A percentile compares a stretch with the other conserved stretches of the same genome.
phyloP scores from a whole-genome alignment of 2,888 invertebrate species.

The Sericinus montela region DNA sequence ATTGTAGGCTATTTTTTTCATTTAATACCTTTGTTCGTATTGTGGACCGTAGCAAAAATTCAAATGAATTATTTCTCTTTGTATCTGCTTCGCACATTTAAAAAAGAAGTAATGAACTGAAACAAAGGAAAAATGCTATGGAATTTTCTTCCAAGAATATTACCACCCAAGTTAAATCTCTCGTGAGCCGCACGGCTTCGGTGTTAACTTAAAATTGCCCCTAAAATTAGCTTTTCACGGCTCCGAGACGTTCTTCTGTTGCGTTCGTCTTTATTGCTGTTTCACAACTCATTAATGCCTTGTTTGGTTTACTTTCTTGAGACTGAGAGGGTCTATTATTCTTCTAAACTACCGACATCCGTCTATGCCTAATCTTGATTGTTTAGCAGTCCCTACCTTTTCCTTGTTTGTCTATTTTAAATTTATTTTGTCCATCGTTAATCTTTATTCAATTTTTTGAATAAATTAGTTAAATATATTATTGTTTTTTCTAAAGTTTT shows the following conservation, averaged over 20 bases:
- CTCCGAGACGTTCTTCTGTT: conserved; percentile 11
- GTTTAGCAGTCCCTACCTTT: conserved; percentile 1
- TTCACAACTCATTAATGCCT: conserved; percentile 20
- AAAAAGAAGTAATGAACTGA: not conserved
- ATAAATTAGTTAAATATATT: too few species aligned
- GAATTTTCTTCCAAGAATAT: conserved; percentile 5
- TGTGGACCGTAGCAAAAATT: not conserved
- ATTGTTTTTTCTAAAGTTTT: too few species aligned
- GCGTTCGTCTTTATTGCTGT: conserved; percentile 19
- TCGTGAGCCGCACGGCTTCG: not conserved
- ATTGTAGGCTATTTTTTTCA: too few species aligned
- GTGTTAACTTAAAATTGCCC: conserved; percentile 19
- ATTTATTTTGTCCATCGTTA: too few species aligned
- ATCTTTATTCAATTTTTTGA: too few species aligned
- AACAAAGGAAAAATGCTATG: conserved; percentile 10
- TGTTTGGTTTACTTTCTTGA: conserved; percentile 17
- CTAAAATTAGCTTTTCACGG: conserved; percentile 19
- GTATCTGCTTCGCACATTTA: not conserved
- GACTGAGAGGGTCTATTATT: conserved; percentile 16
- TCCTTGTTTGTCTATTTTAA: conserved; percentile 4
- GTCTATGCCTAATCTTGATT: conserved; percentile 15
- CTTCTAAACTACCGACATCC: conserved; percentile 13
- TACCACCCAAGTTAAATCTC: conserved; percentile 13
- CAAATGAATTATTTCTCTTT: not conserved
- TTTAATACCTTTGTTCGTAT: too few species aligned